phyloP scores from a whole-genome alignment of 2,797 vertebrate genomes.

The Notamacropus eugenii region DNA sequence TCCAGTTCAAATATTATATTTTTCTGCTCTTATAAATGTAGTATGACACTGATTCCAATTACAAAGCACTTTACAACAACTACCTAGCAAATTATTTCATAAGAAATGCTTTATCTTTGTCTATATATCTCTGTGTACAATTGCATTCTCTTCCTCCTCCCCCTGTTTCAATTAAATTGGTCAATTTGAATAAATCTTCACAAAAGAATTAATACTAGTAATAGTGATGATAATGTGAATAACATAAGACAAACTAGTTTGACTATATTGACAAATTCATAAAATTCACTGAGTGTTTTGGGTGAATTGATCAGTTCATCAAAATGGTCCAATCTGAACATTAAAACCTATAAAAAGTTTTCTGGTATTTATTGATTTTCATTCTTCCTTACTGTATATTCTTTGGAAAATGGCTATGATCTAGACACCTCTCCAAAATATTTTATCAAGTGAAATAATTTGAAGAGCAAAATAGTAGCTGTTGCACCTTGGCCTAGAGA shows the following conservation, averaged over 20 bases:
- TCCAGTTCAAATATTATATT: neutral
- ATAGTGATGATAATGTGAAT: neutral
- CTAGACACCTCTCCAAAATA: slow-evolving; percentile 21
- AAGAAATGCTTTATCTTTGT: slow-evolving; percentile 16
- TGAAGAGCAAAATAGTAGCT: neutral
- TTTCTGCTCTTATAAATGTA: neutral
- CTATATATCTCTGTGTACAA: slow-evolving; percentile 27
- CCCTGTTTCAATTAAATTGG: neutral
- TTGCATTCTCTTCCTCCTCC: neutral
- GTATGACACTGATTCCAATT: neutral
- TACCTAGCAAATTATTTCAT: slow-evolving; percentile 7
- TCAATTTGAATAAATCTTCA: neutral
- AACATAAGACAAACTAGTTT: neutral
- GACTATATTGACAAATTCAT: slow-evolving; percentile 44
- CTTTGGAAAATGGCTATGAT: slow-evolving; percentile 25
- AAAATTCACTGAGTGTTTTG: slow-evolving; percentile 38
- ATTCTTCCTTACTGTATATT: slow-evolving; percentile 10
- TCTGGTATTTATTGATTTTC: slow-evolving; percentile 42
- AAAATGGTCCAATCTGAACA: slow-evolving; percentile 40
- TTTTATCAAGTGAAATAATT: neutral
- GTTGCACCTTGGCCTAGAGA: neutral
- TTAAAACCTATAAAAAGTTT: neutral
- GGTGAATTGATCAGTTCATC: slow-evolving; percentile 13
- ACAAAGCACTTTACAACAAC: neutral
- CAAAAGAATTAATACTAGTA: neutral